Evolutionary conservation across 2,797 vertebrate genomes (phyloP).

Genomic region (Gadopsis marmoratus): DNA sequence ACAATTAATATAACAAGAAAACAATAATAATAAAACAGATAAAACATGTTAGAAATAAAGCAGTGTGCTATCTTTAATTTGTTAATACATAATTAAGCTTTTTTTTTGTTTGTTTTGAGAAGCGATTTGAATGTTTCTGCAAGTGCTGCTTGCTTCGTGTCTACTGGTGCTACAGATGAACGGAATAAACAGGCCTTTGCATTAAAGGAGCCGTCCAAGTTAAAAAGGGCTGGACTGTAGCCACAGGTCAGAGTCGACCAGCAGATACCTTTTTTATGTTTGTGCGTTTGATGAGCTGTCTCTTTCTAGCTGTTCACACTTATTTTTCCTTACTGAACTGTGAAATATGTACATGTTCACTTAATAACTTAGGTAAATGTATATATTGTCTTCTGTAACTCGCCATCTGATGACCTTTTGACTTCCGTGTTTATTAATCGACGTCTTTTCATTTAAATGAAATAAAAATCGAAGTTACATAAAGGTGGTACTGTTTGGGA

Average conservation of each 20-base stretch:
- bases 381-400: neutral
- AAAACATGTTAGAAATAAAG: too few relatives aligned
- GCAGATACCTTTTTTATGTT: conserved; percentile 10
- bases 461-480: neutral
- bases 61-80: too few relatives aligned
- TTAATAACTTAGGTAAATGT: neutral
- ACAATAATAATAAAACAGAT: too few relatives aligned
- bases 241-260: neutral
- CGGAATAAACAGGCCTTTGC: neutral
- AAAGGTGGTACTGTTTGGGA: neutral
- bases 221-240: too few relatives aligned
- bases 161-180: neutral
- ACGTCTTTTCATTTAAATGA: too few relatives aligned
- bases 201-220: neutral
- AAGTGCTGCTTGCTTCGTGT: conserved; percentile 1
- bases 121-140: too few relatives aligned
- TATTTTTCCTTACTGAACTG: too few relatives aligned
- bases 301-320: neutral
- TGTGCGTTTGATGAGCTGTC: neutral
- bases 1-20: too few relatives aligned
- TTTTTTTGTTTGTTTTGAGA: too few relatives aligned
- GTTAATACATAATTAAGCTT: too few relatives aligned
- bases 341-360: neutral
- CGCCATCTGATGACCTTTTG: neutral
- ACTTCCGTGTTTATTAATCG: neutral